These are phyloP conservation scores for Hypanus sabinus DNA, from an alignment of 2,113 vertebrate genomes.

Conservation along the genomic window DNA sequence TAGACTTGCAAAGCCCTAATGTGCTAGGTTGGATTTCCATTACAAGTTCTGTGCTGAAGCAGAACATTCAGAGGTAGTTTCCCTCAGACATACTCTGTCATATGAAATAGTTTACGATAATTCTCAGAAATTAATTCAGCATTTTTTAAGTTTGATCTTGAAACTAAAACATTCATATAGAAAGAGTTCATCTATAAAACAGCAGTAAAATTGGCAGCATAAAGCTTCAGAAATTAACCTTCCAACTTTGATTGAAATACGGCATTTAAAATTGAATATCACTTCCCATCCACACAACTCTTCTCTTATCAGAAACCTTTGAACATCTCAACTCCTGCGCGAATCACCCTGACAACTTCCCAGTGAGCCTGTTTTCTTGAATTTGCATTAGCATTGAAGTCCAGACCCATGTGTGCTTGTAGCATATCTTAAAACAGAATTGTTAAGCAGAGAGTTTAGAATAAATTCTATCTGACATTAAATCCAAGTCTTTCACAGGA, in stretches of 20 bases:
- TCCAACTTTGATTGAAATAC: not conserved
- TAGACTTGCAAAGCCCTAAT: not conserved
- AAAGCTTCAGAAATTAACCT: not conserved
- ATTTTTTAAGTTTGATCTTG: not conserved
- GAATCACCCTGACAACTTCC: not conserved
- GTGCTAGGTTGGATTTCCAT: not conserved
- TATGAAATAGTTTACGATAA: not conserved
- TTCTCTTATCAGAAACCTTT: not conserved
- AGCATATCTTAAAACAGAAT: not conserved
- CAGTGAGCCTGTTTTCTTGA: not conserved
- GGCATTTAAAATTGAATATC: not conserved
- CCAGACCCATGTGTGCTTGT: not conserved
- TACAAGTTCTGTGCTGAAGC: not conserved
- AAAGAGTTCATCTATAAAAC: not conserved
- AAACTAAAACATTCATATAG: not conserved
- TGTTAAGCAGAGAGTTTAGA: not conserved
- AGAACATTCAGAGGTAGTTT: not conserved
- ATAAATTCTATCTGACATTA: not conserved
- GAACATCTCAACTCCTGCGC: not conserved
- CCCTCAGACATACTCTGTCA: not conserved
- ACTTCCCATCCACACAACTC: not conserved
- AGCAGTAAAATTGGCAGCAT: not conserved
- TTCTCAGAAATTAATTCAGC: not conserved
- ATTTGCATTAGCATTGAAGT: not conserved
- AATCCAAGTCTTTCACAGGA: not conserved